Evolutionary conservation across 2,113 vertebrate genomes (phyloP).

Genomic region (Saguinus imperator): DNA sequence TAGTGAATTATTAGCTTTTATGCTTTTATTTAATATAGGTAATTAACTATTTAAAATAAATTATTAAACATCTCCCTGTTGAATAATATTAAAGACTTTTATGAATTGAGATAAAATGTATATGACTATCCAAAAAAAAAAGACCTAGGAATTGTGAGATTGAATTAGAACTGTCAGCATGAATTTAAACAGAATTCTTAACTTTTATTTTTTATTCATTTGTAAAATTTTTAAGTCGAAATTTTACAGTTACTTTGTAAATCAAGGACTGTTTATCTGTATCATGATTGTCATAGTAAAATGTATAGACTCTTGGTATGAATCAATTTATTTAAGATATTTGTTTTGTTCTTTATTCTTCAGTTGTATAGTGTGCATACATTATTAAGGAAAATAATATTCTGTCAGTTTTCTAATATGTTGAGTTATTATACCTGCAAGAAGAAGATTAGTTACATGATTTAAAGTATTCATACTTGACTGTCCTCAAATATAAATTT

Average conservation of each 20-base stretch:
- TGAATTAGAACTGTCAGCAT: not conserved
- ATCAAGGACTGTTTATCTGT: not conserved
- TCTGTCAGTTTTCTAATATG: not conserved
- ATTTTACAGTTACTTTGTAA: not conserved
- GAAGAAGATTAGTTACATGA: not conserved
- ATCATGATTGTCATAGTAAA: not conserved
- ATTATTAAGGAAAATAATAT: not conserved
- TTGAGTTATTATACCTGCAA: not conserved
- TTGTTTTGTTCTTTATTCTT: not conserved
- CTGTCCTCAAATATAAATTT: not conserved
- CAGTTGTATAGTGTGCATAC: not conserved
- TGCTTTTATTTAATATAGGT: not conserved
- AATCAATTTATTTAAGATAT: not conserved
- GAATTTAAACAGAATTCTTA: not conserved
- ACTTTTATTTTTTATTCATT: slow-evolving; percentile 6
- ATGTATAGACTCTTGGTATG: not conserved
- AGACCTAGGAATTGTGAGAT: not conserved
- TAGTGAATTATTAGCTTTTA: not conserved
- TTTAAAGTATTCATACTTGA: not conserved
- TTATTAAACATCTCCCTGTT: not conserved
- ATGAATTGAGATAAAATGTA: not conserved
- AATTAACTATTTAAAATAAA: slow-evolving; percentile 29
- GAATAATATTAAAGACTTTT: not conserved
- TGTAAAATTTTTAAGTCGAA: not conserved
- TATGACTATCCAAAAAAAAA: not conserved